Evolutionary conservation across 2,888 invertebrate species (phyloP).

Genomic region (Phrixothrix hirtus): DNA sequence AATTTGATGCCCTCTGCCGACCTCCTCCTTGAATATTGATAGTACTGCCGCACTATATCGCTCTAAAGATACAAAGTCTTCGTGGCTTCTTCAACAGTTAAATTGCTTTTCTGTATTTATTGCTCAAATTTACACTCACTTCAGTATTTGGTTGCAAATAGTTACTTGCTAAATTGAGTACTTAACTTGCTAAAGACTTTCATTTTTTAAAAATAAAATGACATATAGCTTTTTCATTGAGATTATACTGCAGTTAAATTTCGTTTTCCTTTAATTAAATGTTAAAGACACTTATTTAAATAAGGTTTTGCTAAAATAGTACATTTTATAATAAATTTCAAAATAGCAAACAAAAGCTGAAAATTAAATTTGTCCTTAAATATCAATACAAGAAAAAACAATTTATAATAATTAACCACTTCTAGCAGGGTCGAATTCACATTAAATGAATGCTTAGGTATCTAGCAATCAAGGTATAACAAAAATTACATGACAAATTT

Average conservation of each 20-base stretch:
- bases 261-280: not conserved
- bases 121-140: constrained; percentile 27
- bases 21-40: constrained; percentile 55
- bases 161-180: constrained; percentile 7
- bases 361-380: too few species aligned
- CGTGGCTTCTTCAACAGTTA: constrained; percentile 32
- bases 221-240: not conserved
- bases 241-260: not conserved
- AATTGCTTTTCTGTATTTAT: constrained; percentile 31
- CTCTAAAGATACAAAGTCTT: constrained; percentile 42
- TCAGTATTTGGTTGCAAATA: constrained; percentile 18
- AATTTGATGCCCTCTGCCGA: constrained; percentile 56
- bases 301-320: too few species aligned
- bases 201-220: not conserved
- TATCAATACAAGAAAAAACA: too few species aligned
- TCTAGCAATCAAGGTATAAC: too few species aligned
- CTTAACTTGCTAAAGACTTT: constrained; percentile 2
- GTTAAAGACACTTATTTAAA: too few species aligned
- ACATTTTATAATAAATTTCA: too few species aligned
- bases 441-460: too few species aligned
- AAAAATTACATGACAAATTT: too few species aligned
- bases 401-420: too few species aligned
- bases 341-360: too few species aligned
- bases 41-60: constrained; percentile 53
- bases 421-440: too few species aligned